Conservation (phyloP, 2,797 vertebrate genomes). For the Tympanoctomys barrerae region DNA sequence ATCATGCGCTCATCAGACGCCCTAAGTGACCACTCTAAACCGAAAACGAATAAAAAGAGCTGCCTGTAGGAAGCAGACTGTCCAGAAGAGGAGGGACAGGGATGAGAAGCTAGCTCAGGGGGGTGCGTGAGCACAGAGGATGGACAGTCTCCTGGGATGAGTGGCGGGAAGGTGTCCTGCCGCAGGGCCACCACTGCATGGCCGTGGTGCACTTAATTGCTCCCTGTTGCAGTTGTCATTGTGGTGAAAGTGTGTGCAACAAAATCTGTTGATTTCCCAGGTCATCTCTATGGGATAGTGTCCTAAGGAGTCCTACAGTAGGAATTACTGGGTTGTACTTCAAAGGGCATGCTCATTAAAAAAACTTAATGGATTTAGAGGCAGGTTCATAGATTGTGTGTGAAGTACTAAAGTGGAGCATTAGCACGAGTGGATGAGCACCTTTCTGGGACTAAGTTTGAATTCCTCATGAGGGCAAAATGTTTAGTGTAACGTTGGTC, state of each 20-base stretch:
- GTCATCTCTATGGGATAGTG: neutral
- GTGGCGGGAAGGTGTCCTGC: neutral
- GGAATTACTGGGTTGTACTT: neutral
- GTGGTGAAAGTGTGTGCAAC: neutral
- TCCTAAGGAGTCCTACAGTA: slow-evolving; percentile 4
- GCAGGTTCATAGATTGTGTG: neutral
- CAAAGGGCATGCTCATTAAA: neutral
- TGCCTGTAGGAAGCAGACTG: neutral
- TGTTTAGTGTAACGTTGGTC: too few relatives aligned
- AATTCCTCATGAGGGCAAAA: neutral
- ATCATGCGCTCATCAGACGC: neutral
- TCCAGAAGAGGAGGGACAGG: neutral
- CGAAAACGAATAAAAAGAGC: neutral
- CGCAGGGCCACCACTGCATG: neutral
- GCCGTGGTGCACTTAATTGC: neutral
- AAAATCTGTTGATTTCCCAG: slow-evolving; percentile 29
- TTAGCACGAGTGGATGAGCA: neutral
- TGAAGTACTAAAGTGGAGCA: neutral
- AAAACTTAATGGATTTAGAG: neutral
- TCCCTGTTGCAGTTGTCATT: neutral
- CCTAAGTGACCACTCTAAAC: neutral
- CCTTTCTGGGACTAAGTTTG: neutral
- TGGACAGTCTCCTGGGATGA: neutral
- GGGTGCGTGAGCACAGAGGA: neutral
- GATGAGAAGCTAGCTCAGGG: neutral